phyloP scores from a whole-genome alignment of 2,113 vertebrate genomes.

The Beaufortia kweichowensis region DNA sequence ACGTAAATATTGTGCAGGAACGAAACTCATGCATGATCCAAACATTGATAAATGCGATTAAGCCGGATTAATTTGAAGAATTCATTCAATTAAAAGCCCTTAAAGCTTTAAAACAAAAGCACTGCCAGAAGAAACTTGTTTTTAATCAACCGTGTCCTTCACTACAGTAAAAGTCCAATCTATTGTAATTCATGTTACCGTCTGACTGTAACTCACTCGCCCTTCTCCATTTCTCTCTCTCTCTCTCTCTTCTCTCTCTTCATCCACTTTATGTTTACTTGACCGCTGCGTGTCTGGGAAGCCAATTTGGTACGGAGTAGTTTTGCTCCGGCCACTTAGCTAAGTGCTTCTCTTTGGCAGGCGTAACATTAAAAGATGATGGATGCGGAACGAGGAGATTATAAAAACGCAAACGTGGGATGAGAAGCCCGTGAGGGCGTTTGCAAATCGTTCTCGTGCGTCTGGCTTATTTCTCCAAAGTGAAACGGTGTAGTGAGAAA shows the following conservation, averaged over 20 bases:
- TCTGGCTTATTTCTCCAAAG: conserved; percentile 16
- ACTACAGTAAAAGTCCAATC: conserved; percentile 19
- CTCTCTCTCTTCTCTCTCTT: too few species aligned
- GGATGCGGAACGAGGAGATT: conserved; percentile 54
- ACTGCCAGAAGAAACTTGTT: not conserved
- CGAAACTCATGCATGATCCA: too few species aligned
- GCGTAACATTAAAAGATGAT: conserved; percentile 71
- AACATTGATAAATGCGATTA: too few species aligned
- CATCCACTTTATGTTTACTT: conserved; percentile 34
- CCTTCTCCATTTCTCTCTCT: not conserved
- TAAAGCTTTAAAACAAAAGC: not conserved
- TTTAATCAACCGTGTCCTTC: not conserved
- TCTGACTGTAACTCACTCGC: conserved; percentile 21
- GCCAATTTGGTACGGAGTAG: conserved; percentile 69
- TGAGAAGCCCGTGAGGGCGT: not conserved
- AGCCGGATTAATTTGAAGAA: too few species aligned
- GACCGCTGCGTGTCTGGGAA: conserved; percentile 52
- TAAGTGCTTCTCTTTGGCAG: conserved; percentile 74
- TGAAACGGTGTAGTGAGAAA: conserved; percentile 1
- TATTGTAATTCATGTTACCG: conserved; percentile 35
- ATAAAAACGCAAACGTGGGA: conserved; percentile 3
- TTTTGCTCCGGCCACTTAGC: conserved; percentile 71
- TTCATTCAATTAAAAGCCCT: not conserved
- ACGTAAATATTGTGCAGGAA: too few species aligned
- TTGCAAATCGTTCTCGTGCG: not conserved